Conservation (phyloP, 2,888 invertebrate genomes). For the Platypus cylindrus region DNA sequence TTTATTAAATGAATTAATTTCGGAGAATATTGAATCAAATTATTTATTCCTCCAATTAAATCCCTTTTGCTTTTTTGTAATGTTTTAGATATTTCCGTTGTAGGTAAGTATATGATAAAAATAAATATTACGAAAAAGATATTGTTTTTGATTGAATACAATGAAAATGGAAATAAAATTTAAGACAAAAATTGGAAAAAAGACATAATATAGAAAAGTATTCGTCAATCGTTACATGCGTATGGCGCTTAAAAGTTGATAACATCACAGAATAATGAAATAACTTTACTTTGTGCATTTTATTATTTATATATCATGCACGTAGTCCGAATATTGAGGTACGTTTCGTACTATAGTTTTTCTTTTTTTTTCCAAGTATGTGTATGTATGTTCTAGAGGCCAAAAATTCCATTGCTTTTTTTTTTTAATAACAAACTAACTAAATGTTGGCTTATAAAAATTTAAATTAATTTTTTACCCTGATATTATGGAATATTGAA, state of each 20-base stretch:
- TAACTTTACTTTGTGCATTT: slow-evolving; percentile 28
- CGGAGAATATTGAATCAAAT: too few relatives aligned
- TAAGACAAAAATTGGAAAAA: too few relatives aligned
- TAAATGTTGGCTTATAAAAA: slow-evolving; percentile 5
- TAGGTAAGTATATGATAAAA: too few relatives aligned
- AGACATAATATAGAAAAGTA: slow-evolving; percentile 22
- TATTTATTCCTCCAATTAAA: too few relatives aligned
- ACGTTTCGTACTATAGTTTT: slow-evolving; percentile 22
- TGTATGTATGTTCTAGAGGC: slow-evolving; percentile 10
- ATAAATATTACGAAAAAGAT: too few relatives aligned
- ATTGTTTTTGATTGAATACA: too few relatives aligned
- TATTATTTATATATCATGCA: slow-evolving; percentile 21
- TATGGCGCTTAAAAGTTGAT: slow-evolving; percentile 34
- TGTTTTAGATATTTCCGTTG: too few relatives aligned
- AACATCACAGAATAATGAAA: slow-evolving; percentile 33
- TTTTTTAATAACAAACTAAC: too few relatives aligned
- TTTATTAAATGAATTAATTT: too few relatives aligned
- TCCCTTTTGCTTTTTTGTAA: too few relatives aligned
- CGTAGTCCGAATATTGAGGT: slow-evolving; percentile 32
- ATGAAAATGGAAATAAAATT: too few relatives aligned
- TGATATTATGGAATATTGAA: slow-evolving; percentile 7
- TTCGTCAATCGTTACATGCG: slow-evolving; percentile 32
- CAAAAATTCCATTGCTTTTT: too few relatives aligned
- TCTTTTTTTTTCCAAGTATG: slow-evolving; percentile 6
- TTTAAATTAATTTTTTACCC: slow-evolving; percentile 9